These are phyloP conservation scores for Odobenus rosmarus DNA, from an alignment of 2,113 vertebrate genomes.

Conservation along the genomic window DNA sequence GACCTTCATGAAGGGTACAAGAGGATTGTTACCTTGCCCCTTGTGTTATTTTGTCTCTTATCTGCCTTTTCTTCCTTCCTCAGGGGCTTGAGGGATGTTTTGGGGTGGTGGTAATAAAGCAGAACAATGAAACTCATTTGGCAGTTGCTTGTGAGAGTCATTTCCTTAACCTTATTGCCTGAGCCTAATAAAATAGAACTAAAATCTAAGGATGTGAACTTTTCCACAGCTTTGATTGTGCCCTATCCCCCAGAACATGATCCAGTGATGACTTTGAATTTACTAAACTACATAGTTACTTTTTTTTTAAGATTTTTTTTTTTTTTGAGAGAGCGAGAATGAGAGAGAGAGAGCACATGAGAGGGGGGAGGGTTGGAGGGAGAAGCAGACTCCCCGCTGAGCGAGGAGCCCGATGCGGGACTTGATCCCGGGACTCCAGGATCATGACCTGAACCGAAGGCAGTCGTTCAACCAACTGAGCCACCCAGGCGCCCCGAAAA, in stretches of 20 bases:
- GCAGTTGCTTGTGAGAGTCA: constrained; percentile 10
- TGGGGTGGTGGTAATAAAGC: neutral
- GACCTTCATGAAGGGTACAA: neutral
- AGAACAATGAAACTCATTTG: constrained; percentile 8
- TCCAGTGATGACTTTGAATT: neutral
- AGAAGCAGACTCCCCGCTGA: too few species aligned
- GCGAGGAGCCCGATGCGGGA: too few species aligned
- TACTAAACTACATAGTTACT: neutral
- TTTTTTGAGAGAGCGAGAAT: too few species aligned
- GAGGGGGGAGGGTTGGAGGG: too few species aligned
- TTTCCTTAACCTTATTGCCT: constrained; percentile 30
- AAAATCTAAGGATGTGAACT: neutral
- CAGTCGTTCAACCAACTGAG: too few species aligned
- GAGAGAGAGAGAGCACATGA: too few species aligned
- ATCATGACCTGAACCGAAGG: too few species aligned
- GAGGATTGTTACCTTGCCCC: neutral
- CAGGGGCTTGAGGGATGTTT: neutral
- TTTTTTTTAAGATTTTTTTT: neutral
- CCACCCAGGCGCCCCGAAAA: too few species aligned
- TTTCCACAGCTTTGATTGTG: constrained; percentile 2
- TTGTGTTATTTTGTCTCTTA: constrained; percentile 1
- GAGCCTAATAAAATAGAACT: neutral
- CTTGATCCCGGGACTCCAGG: too few species aligned
- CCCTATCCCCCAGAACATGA: neutral
- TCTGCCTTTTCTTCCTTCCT: neutral